These are phyloP conservation scores for Cyaniris semiargus DNA, from an alignment of 2,888 invertebrate genomes.

Conservation along the genomic window DNA sequence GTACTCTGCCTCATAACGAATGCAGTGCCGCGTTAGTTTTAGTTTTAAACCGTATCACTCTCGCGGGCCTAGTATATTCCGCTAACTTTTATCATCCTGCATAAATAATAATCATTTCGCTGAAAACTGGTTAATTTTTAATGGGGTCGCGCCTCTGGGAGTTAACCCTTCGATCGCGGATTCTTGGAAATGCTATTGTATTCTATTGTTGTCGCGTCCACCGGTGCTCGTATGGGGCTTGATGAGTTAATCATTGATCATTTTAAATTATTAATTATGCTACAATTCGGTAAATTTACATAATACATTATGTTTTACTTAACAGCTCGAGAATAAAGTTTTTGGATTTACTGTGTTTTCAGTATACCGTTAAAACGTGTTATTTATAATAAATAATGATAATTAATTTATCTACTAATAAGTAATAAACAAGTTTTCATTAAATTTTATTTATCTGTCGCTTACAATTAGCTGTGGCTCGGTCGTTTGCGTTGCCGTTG, in stretches of 20 bases:
- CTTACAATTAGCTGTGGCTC: too few relatives aligned
- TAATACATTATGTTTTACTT: neutral
- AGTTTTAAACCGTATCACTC: constrained; percentile 29
- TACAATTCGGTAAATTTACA: neutral
- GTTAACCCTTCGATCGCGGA: too few relatives aligned
- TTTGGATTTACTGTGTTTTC: neutral
- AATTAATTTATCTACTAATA: too few relatives aligned
- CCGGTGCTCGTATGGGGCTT: too few relatives aligned
- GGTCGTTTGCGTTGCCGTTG: too few relatives aligned
- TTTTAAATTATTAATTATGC: constrained; percentile 8
- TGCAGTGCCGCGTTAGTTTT: constrained; percentile 21
- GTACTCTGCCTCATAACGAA: constrained; percentile 25
- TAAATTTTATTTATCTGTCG: too few relatives aligned
- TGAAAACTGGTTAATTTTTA: constrained; percentile 10
- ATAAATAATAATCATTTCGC: constrained; percentile 23
- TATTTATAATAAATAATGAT: too few relatives aligned
- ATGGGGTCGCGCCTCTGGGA: constrained; percentile 10
- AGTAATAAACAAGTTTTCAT: too few relatives aligned
- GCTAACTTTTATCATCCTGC: constrained; percentile 27
- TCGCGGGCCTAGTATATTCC: constrained; percentile 22
- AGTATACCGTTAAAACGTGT: too few relatives aligned
- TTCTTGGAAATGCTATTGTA: too few relatives aligned
- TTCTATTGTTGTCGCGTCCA: too few relatives aligned
- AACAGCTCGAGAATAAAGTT: neutral
- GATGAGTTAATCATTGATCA: constrained; percentile 15